Percentiles rank a stretch among this genome's conserved stretches.
These are phyloP conservation scores for Empidonax alnorum DNA, from an alignment of 2,113 vertebrate genomes.

Conservation along the genomic window DNA sequence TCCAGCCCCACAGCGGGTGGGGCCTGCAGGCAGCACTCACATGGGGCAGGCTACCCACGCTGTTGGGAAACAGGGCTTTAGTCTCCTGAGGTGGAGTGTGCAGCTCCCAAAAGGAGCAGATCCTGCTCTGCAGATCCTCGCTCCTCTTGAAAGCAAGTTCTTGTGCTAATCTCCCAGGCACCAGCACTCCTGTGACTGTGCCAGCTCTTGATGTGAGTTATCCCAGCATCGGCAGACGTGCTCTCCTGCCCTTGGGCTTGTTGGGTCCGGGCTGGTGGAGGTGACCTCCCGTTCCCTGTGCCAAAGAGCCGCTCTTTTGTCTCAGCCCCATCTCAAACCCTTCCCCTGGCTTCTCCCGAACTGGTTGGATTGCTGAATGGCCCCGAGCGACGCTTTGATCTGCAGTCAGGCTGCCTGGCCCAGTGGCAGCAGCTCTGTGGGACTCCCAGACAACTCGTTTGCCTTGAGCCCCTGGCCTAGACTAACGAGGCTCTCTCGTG, in stretches of 20 bases:
- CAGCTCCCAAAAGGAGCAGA: neutral
- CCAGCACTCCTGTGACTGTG: accelerated
- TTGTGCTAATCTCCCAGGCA: neutral
- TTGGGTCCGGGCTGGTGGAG: accelerated
- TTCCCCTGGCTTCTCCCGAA: neutral
- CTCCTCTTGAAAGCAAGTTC: neutral
- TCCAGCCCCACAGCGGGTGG: neutral
- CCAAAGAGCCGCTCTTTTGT: neutral
- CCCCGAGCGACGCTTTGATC: neutral
- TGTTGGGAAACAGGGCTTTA: neutral
- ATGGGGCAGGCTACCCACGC: accelerated
- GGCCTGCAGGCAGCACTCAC: neutral
- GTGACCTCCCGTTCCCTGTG: neutral
- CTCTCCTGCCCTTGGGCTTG: accelerated
- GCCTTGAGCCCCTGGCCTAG: neutral
- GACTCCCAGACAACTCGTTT: neutral
- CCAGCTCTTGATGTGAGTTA: neutral
- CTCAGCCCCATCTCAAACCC: neutral
- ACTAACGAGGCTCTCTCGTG: neutral
- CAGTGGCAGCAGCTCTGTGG: neutral
- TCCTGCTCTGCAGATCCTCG: neutral
- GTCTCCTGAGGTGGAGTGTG: neutral
- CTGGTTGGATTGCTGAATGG: neutral
- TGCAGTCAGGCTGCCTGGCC: neutral
- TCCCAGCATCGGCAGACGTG: neutral